Percentiles rank a stretch among this genome's conserved stretches.
Evolutionary conservation across 2,113 vertebrate genomes (phyloP).

Genomic region (Abramis brama): DNA sequence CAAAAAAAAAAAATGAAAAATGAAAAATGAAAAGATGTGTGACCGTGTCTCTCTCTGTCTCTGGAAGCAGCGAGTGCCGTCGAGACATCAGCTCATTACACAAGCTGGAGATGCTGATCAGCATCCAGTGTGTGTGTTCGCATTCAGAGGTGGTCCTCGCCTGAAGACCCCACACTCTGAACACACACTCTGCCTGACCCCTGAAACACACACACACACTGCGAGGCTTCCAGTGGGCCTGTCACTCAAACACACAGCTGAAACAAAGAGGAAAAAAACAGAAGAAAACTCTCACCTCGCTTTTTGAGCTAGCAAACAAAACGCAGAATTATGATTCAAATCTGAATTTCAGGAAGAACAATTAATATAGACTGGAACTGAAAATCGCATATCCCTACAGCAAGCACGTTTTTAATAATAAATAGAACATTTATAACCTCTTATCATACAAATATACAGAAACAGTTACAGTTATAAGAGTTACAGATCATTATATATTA

Average conservation of each 20-base stretch:
- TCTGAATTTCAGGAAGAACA: too few species aligned
- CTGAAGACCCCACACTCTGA: conserved; percentile 44
- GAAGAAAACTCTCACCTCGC: conserved; percentile 56
- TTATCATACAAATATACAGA: too few species aligned
- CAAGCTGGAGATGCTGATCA: not conserved
- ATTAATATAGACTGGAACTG: too few species aligned
- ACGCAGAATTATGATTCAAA: not conserved
- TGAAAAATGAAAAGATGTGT: too few species aligned
- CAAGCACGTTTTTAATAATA: too few species aligned
- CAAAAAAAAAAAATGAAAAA: not conserved
- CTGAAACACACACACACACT: conserved; percentile 22
- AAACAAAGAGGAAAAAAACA: conserved; percentile 34
- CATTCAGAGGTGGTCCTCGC: conserved; percentile 37
- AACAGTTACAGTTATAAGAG: too few species aligned
- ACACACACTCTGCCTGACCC: conserved; percentile 19
- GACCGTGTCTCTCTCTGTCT: not conserved
- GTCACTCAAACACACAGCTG: conserved; percentile 26
- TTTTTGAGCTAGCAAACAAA: conserved; percentile 34
- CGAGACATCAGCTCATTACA: conserved; percentile 15
- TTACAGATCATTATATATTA: too few species aligned
- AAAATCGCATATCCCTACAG: too few species aligned
- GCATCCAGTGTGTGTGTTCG: conserved; percentile 31
- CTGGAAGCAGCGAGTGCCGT: not conserved
- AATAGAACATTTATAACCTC: too few species aligned
- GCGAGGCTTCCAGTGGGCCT: conserved; percentile 3